Evolutionary conservation across 2,797 vertebrate species (phyloP), one percentile per base, ranked within the genome.

Genomic region (Darevskia mixta): DNA sequence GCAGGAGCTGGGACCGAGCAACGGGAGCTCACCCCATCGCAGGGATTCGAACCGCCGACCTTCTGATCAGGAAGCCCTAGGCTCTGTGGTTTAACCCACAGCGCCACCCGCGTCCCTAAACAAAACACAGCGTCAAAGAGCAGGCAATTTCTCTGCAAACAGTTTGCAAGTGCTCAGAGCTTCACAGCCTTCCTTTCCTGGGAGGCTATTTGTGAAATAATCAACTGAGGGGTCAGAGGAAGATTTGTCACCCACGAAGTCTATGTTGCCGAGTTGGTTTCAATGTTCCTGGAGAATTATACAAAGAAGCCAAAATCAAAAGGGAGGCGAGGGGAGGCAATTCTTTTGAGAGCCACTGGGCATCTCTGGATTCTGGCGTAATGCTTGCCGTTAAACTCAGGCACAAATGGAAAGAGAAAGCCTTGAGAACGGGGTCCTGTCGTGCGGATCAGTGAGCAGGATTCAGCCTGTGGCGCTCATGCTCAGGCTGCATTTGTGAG

Each of bases 391-490:
- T 83, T 87, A 58, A 35, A 15, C 45, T 41, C 25, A 43, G 69
- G 77, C 17, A n/a, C 45, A 69, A 77, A 25, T 72, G 38, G 72
- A 91, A 82, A 86, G n/a, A 7, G 38, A 69, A 58, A 80, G 38
- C 55, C 61, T 85, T 66, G 61, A 66, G 82, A 80, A 71, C 67
- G 35, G 35, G n/a, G 49, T 15, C 13, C 1, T 27, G 20, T 81
- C 32, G 32, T 49, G 20, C n/a, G 77, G 69, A n/a, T 83, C 85
- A 55, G 2, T 35, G 29, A 83, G 83, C 89, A 87, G 41, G 69
- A 38, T 77, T 67, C 69, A 81, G 73, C 25, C 79, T 35, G 11
- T 27, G 41, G 38, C 72, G 38, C 61, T 88, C 32, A 66, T 84
- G 17, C 49, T 15, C 49, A 55, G 6, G 79, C 82, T 61, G 61